These are phyloP conservation scores for Protonemura montana DNA, from an alignment of 2,888 invertebrate species.

Conservation along the genomic window DNA sequence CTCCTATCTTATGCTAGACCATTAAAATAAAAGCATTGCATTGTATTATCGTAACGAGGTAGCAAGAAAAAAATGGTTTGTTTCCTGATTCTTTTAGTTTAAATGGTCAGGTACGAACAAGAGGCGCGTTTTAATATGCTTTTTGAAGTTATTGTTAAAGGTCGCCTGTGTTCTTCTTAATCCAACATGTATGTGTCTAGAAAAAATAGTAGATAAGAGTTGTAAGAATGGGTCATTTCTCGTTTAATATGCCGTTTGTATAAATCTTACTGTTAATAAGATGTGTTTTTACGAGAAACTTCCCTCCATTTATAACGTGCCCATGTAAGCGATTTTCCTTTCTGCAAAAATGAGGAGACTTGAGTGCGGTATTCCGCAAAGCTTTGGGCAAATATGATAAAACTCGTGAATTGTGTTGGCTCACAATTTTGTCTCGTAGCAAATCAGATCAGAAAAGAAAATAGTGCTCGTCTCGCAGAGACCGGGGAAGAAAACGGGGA, in stretches of 20 bases:
- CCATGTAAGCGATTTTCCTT: not conserved
- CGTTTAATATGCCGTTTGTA: no score
- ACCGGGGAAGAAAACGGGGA: not conserved
- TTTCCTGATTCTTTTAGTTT: not conserved
- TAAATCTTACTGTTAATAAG: no score
- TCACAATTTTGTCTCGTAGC: not conserved
- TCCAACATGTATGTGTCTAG: no score
- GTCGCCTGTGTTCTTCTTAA: no score
- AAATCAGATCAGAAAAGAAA: not conserved
- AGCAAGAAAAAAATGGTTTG: not conserved
- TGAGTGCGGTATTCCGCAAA: not conserved
- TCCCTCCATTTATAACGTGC: not conserved
- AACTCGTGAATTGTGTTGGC: not conserved
- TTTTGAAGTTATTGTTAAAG: no score
- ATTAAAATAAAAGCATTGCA: not conserved
- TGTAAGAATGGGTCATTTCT: no score
- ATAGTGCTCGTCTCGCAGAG: not conserved
- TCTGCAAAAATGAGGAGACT: not conserved
- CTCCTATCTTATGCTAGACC: not conserved
- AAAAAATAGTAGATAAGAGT: no score
- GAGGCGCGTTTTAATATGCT: no score
- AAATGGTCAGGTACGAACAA: not conserved
- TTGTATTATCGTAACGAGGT: not conserved
- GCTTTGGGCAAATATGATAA: not conserved
- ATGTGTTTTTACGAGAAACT: no score